Evolutionary conservation across 2,888 invertebrate species (phyloP), one percentile per base, ranked within the genome.

Genomic region (Mystacides longicornis): DNA sequence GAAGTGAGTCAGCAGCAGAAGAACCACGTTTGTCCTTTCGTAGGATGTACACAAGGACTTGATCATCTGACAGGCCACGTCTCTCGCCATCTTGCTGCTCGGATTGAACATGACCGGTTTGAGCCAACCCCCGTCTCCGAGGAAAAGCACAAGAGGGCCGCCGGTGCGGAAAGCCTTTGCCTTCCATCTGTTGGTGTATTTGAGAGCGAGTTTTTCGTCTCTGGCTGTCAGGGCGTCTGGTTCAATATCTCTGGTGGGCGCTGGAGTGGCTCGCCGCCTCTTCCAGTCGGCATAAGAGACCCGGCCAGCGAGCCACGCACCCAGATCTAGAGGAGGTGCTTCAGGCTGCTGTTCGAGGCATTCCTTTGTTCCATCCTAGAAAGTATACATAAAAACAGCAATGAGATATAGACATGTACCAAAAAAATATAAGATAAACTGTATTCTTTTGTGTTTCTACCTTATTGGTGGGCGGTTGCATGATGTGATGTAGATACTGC

Each of bases 101-200:
- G 91, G 86, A 73, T 93, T 93, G 71, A 96, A 96, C 64, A 96
- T 79, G 5, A 95, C 88, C n/a, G 89, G 87, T 63, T 91, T 87
- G 57, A 96, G 75, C 96, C 96, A 96, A 0, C 87, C 85, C 42
- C 85, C 82, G 63, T 85, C 83, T 46, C 82, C 80, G 19, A 88
- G 70, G 21, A 80, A 78, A 49, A 87, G 69, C 1, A 79, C 78
- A 1, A 81, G 78, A 1, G 81, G 76, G 47, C 81, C 81, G 60
- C 33, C 56, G 21, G 45, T 51, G 33, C 55, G 51, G 55, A 55
- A 55, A 7, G 55, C 47, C 55, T 67, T 68, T 55, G 72, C 72
- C 48, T 71, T 65, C 76, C 77, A 77, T 62, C 71, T 70, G 57
- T 68, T 68, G 49, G 73, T 65, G 65, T 74, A 77, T 64, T 74